These are phyloP conservation scores for Carollia perspicillata DNA, from an alignment of 2,113 vertebrate species.

Conservation along the genomic window DNA sequence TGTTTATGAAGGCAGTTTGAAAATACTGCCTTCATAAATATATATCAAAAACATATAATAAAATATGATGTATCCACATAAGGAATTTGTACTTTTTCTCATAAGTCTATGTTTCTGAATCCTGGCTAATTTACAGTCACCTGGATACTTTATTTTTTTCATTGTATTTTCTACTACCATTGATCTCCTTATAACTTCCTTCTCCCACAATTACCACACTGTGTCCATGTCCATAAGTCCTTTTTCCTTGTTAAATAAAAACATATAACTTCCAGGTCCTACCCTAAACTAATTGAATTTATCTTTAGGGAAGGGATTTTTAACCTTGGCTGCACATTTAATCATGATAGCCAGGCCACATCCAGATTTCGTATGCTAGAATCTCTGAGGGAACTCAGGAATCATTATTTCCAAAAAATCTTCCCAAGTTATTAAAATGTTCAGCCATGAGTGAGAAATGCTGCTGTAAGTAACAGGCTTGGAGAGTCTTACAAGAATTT, in stretches of 20 bases:
- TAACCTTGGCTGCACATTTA: neutral
- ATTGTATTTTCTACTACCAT: too few species aligned
- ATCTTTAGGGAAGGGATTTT: neutral
- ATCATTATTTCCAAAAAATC: neutral
- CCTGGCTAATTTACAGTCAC: neutral
- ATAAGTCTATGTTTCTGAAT: neutral
- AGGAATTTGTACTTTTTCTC: neutral
- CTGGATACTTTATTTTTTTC: neutral
- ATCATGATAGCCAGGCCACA: neutral
- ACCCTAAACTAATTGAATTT: neutral
- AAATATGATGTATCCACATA: neutral
- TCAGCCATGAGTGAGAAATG: neutral
- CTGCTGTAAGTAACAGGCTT: neutral
- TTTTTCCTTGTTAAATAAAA: neutral
- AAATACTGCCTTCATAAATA: too few species aligned
- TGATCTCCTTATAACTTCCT: too few species aligned
- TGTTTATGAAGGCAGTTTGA: neutral
- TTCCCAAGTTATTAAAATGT: neutral
- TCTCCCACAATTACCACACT: too few species aligned
- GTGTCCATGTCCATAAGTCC: too few species aligned
- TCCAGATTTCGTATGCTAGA: neutral
- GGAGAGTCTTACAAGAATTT: neutral
- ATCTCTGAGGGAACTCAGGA: neutral
- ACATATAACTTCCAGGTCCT: neutral
- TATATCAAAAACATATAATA: neutral